Evolutionary conservation across 2,888 invertebrate species (phyloP), one percentile per base, ranked within the genome.

Genomic region (Carpatolechia fugitivella): DNA sequence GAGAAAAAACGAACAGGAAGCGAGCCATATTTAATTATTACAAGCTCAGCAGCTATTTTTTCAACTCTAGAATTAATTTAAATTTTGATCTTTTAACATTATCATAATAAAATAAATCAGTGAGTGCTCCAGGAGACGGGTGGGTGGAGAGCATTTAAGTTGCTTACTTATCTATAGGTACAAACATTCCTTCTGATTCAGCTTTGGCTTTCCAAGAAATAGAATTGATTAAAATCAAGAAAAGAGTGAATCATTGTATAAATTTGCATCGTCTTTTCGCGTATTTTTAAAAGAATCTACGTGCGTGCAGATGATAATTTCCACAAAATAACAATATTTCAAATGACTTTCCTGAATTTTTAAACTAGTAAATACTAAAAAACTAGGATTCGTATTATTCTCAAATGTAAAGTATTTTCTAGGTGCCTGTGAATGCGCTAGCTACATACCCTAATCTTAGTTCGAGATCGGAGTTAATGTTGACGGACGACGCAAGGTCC

Each of bases 21-120:
- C 74, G 72, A 74, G 65, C 69, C 75, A 74, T 79, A 74, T 80
- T 82, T 78, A 80, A 85, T 82, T 72, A 78, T 81, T 76, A 81
- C 73, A 78, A 76, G 71, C 72, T 66, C 74, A 69, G 72, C 70
- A 68, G 76, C 74, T 65, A 76, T 75, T 80, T 80, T 76, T 75
- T 74, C 69, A 74, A 77, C 71, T 72, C 58, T 65, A 66, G 74
- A 78, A 80, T 82, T 80, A 81, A 80, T 85, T 83, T 80, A 70
- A 74, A 78, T 78, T 79, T 77, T 78, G 72, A 78, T 76, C 78
- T 72, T 76, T 24, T 24, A 24, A 6, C 33, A 82, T 82, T 80
- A 79, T 72, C 81, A 78, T 81, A 80, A 78, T 82, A 72, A 76
- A 78, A 75, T 76, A 78, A 79, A 78, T 76, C 74, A 69, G 68